A percentile compares a stretch with the other conserved stretches of the same genome.
phyloP scores from a whole-genome alignment of 2,797 vertebrate genomes.

The Poecile montanus region DNA sequence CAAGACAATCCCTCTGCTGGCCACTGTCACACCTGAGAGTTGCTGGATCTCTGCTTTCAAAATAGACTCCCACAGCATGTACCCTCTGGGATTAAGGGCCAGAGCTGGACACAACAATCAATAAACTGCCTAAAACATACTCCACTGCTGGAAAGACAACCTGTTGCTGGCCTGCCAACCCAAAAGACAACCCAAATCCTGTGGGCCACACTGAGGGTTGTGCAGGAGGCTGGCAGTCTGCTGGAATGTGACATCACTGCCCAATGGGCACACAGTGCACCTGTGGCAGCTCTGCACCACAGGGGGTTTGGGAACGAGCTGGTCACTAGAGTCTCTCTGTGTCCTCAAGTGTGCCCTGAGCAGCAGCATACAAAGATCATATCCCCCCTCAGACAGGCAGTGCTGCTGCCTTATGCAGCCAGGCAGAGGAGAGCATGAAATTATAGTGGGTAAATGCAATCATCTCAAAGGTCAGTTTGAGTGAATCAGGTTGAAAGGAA shows the following conservation, averaged over 20 bases:
- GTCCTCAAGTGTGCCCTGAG: neutral
- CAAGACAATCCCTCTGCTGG: neutral
- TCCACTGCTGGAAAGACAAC: neutral
- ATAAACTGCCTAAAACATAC: neutral
- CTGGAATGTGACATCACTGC: fast-evolving
- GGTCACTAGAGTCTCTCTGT: neutral
- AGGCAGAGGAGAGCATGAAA: neutral
- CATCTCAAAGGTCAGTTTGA: neutral
- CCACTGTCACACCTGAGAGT: neutral
- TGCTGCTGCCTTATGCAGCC: fast-evolving
- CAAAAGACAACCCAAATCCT: neutral
- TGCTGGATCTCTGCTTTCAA: neutral
- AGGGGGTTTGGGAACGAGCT: fast-evolving
- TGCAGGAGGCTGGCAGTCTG: neutral
- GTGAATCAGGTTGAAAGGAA: neutral
- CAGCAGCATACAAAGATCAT: neutral
- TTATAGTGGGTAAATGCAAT: neutral
- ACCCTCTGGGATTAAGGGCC: fast-evolving
- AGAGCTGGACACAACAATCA: neutral
- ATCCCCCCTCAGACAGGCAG: too few species aligned
- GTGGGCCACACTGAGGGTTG: fast-evolving
- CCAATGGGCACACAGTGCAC: fast-evolving
- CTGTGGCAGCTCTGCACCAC: neutral
- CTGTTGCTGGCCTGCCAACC: neutral
- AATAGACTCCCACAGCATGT: fast-evolving